Percentiles rank a stretch among this genome's conserved stretches.
Evolutionary conservation across 2,797 vertebrate genomes (phyloP).

Genomic region (Merluccius polli): DNA sequence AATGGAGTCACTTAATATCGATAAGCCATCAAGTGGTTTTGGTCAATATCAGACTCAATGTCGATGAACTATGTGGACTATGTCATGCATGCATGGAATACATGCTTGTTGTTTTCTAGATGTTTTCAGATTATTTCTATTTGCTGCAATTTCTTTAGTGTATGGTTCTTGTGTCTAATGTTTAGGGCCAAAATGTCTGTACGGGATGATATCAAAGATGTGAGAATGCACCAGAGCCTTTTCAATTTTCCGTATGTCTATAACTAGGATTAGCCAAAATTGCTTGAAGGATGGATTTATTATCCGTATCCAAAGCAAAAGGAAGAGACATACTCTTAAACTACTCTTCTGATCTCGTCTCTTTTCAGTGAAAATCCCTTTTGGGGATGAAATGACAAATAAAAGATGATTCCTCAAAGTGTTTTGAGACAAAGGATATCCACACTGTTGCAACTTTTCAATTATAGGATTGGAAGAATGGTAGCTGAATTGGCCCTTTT

Average conservation of each 20-base stretch:
- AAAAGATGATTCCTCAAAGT: slow-evolving; percentile 31
- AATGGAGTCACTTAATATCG: neutral
- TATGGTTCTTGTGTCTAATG: slow-evolving; percentile 20
- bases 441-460: slow-evolving; percentile 25
- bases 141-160: slow-evolving; percentile 8
- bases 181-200: slow-evolving; percentile 27
- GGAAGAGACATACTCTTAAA: slow-evolving; percentile 55
- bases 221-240: slow-evolving; percentile 27
- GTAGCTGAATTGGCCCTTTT: neutral
- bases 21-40: neutral
- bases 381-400: slow-evolving; percentile 33
- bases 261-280: slow-evolving; percentile 39
- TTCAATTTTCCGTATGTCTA: slow-evolving; percentile 37
- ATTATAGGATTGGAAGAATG: slow-evolving; percentile 17
- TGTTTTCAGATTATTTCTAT: neutral
- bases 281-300: slow-evolving; percentile 50
- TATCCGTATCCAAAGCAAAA: slow-evolving; percentile 55
- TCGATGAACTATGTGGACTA: neutral
- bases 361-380: slow-evolving; percentile 29
- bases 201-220: slow-evolving; percentile 28
- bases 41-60: neutral
- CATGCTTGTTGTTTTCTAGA: neutral
- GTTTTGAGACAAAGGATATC: slow-evolving; percentile 28
- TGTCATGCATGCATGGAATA: neutral
- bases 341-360: slow-evolving; percentile 41